A percentile compares a stretch with the other conserved stretches of the same genome.
Evolutionary conservation across 2,113 vertebrate genomes (phyloP).

Genomic region (Gymnarchus niloticus): DNA sequence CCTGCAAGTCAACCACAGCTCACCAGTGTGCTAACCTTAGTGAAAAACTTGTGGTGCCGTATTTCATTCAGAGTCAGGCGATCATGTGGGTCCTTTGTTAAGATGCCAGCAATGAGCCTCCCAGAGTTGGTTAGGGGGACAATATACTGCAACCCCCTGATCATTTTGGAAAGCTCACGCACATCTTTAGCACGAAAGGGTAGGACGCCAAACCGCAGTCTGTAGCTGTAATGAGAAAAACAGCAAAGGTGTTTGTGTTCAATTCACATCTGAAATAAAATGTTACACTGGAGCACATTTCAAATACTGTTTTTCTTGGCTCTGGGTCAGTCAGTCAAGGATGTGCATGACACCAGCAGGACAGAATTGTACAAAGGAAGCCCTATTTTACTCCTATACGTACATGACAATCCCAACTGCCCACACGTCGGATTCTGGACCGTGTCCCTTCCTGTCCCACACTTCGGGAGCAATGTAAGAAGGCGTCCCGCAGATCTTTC

Average conservation of each 20-base stretch:
- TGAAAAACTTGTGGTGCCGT: slow-evolving; percentile 88
- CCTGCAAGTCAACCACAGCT: too few species aligned
- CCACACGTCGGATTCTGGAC: slow-evolving; percentile 83
- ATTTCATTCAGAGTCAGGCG: slow-evolving; percentile 86
- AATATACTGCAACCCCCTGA: too few species aligned
- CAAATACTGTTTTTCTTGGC: too few species aligned
- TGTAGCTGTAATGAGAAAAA: slow-evolving; percentile 57
- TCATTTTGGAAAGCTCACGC: too few species aligned
- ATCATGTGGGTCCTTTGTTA: slow-evolving; percentile 80
- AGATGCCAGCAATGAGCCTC: slow-evolving; percentile 77
- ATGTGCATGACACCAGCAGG: too few species aligned
- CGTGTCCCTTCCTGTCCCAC: slow-evolving; percentile 78
- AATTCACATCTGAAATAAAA: neutral
- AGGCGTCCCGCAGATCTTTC: slow-evolving; percentile 81
- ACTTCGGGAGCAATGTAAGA: slow-evolving; percentile 84
- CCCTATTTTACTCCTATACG: slow-evolving; percentile 52
- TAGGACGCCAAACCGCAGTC: slow-evolving; percentile 58
- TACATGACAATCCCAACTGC: slow-evolving; percentile 83
- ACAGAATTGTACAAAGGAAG: too few species aligned
- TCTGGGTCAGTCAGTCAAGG: too few species aligned
- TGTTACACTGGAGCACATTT: too few species aligned
- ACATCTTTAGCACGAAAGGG: slow-evolving; percentile 55
- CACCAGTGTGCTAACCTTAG: slow-evolving; percentile 66
- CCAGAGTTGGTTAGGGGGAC: slow-evolving; percentile 74
- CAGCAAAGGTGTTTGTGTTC: too few species aligned